Evolutionary conservation across 2,797 vertebrate genomes (phyloP), one percentile per base, ranked within the genome.

Genomic region (Oreonectes daqikongensis): DNA sequence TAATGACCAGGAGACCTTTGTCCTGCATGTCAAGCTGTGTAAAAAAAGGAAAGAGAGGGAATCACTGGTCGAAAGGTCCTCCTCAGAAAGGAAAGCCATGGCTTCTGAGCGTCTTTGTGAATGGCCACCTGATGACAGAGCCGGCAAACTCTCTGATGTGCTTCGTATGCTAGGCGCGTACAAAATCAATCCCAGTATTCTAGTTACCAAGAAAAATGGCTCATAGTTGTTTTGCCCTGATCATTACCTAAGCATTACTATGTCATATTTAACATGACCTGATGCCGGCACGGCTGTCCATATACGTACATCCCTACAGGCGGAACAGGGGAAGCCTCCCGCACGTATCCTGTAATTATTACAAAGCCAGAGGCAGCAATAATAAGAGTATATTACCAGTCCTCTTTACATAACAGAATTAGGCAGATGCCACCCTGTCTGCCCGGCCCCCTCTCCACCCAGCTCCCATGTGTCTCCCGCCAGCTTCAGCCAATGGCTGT

Each of bases 351-450:
- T 80, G 75, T 80, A 64, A 88, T 87, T 84, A 85, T 78, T 82
- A 72, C 80, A 46, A 72, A 80, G 78, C 79, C 79, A 69, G 78
- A 77, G 79, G 78, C 77, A 75, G 82, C 67, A 86, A 86, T 82
- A 70, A 80, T 79, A 75, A 75, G 66, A 91, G 84, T 90, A 82
- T 87, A 88, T 89, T 89, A 90, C 88, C 84, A 81, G 88, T 88
- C 75, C 84, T 87, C 85, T 92, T 93, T 93, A 93, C 87, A 89
- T 92, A 93, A 93, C 84, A 82, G 88, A 90, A 88, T 89, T 88
- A 90, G 89, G 83, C 90, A 87, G 88, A 88, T 90, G 87, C 85
- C 26, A 71, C 70, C 80, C 48, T 60, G 46, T 52, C 44, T 48
- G 30, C 55, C 52, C 71, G 48, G 66, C 28, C 74, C 72, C 66